Base-by-base conservation (phyloP, 2,797 vertebrate genomes). In the Sciurus vulgaris region DNA sequence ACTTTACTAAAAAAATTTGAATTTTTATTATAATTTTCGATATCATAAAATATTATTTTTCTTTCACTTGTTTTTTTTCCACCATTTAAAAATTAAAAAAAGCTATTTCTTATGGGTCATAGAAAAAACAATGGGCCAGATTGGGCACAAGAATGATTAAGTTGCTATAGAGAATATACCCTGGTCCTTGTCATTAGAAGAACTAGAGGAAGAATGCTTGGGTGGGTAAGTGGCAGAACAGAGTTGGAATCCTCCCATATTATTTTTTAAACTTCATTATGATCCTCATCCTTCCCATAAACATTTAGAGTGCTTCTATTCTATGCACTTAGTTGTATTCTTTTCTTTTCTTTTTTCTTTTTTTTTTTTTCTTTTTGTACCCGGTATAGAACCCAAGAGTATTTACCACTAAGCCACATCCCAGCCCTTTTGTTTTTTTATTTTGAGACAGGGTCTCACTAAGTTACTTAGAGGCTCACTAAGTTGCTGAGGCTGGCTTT, bases 1-100 rank as follows among this genome's bases (percentile, higher is more conserved):
- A 81, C 41, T 61, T 63, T n/a, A 73, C 26, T 89, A 59, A 61
- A 9, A 56, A 22, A 76, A 61, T 92, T 44, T 63, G n/a, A 35
- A 47, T 59, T n/a, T 56, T 49, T 28, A 12, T 7, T 63, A 59
- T 1, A 51, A 22, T 73, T 74, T 76, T 81, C 56, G 7, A 11
- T 61, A 26, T 92, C n/a, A 61, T 12, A 69, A 82, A 82, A 41
- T 91, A 28, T 14, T 63, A 38, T 20, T n/a, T 97, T 86, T 61
- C 15, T 79, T 94, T 90, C 44, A 2, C 44, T 11, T 38, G 2
- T 28, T 44, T 51, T 67, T 30, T 69, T 35, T 2, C 20, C 74
- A n/a, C 12, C 1, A 74, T 86, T 89, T 89, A 59, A 88, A 92
- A 74, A 38, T 84, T 38, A 15, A 7, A 89, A 87, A 84, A 49